Evolutionary conservation across 2,888 invertebrate genomes (phyloP).

Genomic region (Lepas anatifera): DNA sequence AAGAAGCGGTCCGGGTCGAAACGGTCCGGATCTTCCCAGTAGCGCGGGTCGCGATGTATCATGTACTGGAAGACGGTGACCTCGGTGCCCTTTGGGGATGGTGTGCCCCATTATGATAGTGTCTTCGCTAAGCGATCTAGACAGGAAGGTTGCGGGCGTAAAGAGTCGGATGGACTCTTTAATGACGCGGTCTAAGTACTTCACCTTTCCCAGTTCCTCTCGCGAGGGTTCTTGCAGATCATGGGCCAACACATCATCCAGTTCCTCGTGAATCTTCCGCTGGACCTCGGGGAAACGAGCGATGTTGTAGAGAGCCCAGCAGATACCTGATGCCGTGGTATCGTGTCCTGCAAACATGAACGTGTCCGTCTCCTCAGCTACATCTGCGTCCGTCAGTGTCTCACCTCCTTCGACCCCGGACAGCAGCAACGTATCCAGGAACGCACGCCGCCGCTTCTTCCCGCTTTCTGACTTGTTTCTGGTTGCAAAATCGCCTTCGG

Average conservation of each 20-base stretch:
- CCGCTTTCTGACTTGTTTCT: no score
- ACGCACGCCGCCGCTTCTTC: slow-evolving; percentile 63
- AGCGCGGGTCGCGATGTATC: slow-evolving; percentile 38
- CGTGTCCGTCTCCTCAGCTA: slow-evolving; percentile 29
- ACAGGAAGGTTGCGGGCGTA: slow-evolving; percentile 34
- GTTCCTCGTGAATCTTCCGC: slow-evolving; percentile 38
- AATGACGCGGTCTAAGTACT: slow-evolving; percentile 34
- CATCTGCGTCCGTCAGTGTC: slow-evolving; percentile 33
- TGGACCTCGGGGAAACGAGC: slow-evolving; percentile 71
- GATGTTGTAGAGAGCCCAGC: slow-evolving; percentile 70
- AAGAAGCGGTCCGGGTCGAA: slow-evolving; percentile 44
- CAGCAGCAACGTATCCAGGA: slow-evolving; percentile 77
- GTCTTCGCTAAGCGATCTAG: slow-evolving; percentile 29
- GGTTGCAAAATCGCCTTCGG: background rate
- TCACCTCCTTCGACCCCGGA: slow-evolving; percentile 61
- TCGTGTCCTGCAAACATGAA: slow-evolving; percentile 68
- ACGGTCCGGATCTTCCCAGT: slow-evolving; percentile 40
- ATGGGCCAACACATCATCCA: slow-evolving; percentile 38
- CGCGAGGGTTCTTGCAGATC: slow-evolving; percentile 26
- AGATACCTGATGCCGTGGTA: slow-evolving; percentile 73
- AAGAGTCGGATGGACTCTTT: slow-evolving; percentile 35
- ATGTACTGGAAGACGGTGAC: slow-evolving; percentile 32
- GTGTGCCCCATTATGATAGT: slow-evolving; percentile 28
- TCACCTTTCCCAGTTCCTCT: slow-evolving; percentile 27
- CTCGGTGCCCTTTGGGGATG: slow-evolving; percentile 34